Evolutionary conservation across 2,888 invertebrate genomes (phyloP).

Genomic region (Lithophane semibrunnea): DNA sequence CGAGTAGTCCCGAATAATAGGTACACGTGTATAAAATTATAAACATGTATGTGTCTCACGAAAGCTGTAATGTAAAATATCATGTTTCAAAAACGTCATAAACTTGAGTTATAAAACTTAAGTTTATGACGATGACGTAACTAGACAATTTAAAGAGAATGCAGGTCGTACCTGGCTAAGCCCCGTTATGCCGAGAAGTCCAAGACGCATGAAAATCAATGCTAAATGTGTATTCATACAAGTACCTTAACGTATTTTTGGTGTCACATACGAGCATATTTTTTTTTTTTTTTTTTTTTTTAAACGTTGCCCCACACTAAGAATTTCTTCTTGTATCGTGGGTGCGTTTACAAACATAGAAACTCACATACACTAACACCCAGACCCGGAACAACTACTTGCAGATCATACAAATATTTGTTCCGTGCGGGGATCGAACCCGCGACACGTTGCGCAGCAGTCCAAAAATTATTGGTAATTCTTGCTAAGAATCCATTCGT

Average conservation of each 20-base stretch:
- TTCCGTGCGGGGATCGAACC: too few species aligned
- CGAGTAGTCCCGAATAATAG: neutral
- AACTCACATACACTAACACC: too few species aligned
- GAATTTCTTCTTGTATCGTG: too few species aligned
- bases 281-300: too few species aligned
- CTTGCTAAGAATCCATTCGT: conserved; percentile 25
- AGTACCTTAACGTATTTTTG: conserved; percentile 46
- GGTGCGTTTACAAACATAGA: too few species aligned
- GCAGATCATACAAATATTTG: too few species aligned
- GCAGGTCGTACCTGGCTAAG: conserved; percentile 64
- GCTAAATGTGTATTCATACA: conserved; percentile 58
- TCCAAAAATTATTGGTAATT: conserved; percentile 4
- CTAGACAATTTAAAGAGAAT: conserved; percentile 57
- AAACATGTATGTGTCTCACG: neutral
- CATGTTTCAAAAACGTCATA: neutral
- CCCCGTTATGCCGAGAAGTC: conserved; percentile 71
- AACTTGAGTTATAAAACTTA: neutral
- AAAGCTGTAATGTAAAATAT: neutral
- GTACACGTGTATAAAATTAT: neutral
- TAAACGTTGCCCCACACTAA: too few species aligned
- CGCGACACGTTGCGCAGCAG: too few species aligned
- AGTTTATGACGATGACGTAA: neutral
- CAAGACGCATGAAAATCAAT: conserved; percentile 53
- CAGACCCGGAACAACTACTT: too few species aligned
- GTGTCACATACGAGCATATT: conserved; percentile 30